Evolutionary conservation across 2,888 invertebrate genomes (phyloP), one percentile per base, ranked within the genome.

Genomic region (Seira sanloemensis): DNA sequence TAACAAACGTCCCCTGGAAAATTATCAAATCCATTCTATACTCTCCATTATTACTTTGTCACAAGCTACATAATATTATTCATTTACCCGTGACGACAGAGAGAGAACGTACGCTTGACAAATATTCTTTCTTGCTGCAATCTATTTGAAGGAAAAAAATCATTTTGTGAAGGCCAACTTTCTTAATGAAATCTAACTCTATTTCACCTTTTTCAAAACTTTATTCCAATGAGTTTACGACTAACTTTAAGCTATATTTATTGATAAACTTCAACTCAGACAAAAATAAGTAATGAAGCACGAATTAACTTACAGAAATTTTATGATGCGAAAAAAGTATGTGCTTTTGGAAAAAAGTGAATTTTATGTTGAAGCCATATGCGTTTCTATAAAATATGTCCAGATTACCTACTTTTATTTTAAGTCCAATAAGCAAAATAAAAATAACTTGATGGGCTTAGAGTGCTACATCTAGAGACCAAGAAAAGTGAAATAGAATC

Each of bases 361-460:
- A 12, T 37, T 37, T 12, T 37, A 12, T 37, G 37, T 7, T 37
- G 12, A n/a, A n/a, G n/a, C n/a, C 12, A 37, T 12, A 37, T 37
- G 37, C 37, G 5, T 37, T 37, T 37, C 4, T 7, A 4, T 37
- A 37, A 7, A 37, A 4, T 7, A 4, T 37, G 4, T 37, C 12
- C 5, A 37, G 12, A 37, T 37, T 37, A 12, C 37, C 37, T 37
- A 37, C 37, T 12, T 12, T n/a, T n/a, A n/a, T n/a, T n/a, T n/a
- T n/a, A n/a, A 37, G 37, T 7, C 37, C 37, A 37, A 37, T 37
- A 37, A 37, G 37, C 24, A 78, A 24, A 72, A 71, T 19, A 12
- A 12, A 37, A 37, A 37, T 37, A 37, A 37, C 37, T 4, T 7
- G 12, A 37, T 37, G 12, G 12, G 37, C 12, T 37, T 7, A 7